Evolutionary conservation across 35 echinoderm and acorn worm species (phyloP).

Genomic region (Patiria miniata): DNA sequence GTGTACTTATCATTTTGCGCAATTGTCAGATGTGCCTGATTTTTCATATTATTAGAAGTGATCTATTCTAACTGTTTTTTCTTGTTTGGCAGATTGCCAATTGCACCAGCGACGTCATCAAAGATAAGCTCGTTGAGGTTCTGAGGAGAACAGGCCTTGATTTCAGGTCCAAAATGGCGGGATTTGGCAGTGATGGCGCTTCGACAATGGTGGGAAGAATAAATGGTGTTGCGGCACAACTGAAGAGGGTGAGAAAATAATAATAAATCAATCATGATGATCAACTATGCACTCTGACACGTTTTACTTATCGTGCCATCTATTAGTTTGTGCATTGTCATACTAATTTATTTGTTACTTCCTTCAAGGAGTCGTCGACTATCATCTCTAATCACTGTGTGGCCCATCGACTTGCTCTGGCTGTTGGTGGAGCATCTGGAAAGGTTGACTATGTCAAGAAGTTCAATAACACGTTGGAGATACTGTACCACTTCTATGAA

Average conservation of each 20-base stretch:
- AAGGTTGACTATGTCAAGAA: neutral
- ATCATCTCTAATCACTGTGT: neutral
- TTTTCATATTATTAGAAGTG: no score
- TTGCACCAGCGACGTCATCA: no score
- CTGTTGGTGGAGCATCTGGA: neutral
- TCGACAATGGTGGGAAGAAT: neutral
- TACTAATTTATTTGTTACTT: neutral
- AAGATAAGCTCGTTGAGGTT: no score
- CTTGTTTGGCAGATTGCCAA: no score
- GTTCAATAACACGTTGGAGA: neutral
- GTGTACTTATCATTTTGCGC: no score
- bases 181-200: constrained; percentile 17
- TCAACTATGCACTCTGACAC: neutral
- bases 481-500: neutral
- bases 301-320: neutral
- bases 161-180: neutral
- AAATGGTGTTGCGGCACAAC: constrained; percentile 4
- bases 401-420: neutral
- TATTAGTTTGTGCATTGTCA: neutral
- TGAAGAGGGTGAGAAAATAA: neutral
- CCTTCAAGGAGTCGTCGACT: neutral
- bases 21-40: no score
- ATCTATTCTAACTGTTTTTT: no score
- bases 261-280: neutral
- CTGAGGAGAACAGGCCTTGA: constrained; percentile 9